Conservation (phyloP, 2,797 vertebrate genomes). For the Gila robusta region DNA sequence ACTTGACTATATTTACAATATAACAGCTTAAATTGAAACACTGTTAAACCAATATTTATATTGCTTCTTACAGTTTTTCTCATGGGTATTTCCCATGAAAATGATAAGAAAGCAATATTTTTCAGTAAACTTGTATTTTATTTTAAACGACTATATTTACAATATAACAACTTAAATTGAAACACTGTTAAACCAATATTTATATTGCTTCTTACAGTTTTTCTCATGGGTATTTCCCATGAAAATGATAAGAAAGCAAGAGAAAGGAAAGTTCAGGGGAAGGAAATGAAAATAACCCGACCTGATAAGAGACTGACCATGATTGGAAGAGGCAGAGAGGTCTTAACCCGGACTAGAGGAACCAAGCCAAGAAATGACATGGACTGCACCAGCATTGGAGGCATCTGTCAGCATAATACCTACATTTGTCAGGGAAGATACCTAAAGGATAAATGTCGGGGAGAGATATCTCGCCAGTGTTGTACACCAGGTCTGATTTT, state of each 20-base stretch:
- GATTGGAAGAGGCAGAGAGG: conserved; percentile 38
- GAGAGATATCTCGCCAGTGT: conserved; percentile 58
- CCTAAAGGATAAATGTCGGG: conserved; percentile 65
- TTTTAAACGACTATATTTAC: neutral
- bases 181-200: neutral
- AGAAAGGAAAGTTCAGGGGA: conserved; percentile 3
- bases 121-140: too few species aligned
- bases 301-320: conserved; percentile 22
- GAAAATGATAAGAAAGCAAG: conserved; percentile 55
- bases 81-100: conserved; percentile 53
- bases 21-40: neutral
- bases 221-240: conserved; percentile 54
- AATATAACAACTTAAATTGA: neutral
- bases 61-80: conserved; percentile 57
- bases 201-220: conserved; percentile 48
- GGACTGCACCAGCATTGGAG: conserved; percentile 62
- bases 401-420: conserved; percentile 67
- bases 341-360: conserved; percentile 14
- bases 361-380: conserved; percentile 38
- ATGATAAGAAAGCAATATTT: conserved; percentile 47
- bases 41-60: neutral
- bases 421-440: conserved; percentile 70
- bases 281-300: conserved; percentile 12
- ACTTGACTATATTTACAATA: neutral
- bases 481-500: conserved; percentile 64